Evolutionary conservation across 2,797 vertebrate genomes (phyloP).

Genomic region (Caiman crocodilus): DNA sequence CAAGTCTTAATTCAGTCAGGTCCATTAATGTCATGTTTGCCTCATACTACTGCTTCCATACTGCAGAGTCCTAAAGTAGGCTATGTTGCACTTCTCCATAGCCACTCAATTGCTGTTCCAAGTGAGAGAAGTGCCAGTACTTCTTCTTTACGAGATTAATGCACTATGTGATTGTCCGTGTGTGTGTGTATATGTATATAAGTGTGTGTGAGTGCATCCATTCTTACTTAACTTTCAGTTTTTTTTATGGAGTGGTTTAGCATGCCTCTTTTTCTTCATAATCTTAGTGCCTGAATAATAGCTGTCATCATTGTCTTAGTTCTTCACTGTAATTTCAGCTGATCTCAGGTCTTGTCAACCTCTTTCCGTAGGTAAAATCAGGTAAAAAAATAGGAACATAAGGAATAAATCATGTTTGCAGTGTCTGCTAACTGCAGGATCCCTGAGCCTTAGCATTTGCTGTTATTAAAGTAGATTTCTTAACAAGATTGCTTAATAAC

Average conservation of each 20-base stretch:
- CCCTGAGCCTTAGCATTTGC: neutral
- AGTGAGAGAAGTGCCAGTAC: neutral
- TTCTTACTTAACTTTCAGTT: neutral
- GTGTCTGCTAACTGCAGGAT: neutral
- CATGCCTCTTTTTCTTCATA: conserved; percentile 1
- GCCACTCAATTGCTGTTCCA: fast-evolving
- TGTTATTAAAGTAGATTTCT: neutral
- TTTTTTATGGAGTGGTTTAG: neutral
- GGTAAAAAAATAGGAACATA: neutral
- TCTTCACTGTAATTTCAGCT: conserved; percentile 17
- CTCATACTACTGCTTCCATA: neutral
- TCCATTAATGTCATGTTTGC: neutral
- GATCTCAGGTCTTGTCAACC: neutral
- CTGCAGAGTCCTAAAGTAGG: too few species aligned
- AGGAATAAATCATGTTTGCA: conserved; percentile 1
- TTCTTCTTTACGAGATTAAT: neutral
- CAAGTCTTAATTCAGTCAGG: too few species aligned
- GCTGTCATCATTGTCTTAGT: neutral
- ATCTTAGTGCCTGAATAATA: neutral
- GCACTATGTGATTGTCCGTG: neutral
- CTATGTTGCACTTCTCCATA: neutral
- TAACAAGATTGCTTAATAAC: neutral
- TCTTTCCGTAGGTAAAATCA: conserved; percentile 5
- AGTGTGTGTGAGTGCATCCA: neutral
- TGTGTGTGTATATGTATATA: too few species aligned